These are phyloP conservation scores for Triplophysa yarkandensis DNA, from an alignment of 2,797 vertebrate species.

Conservation along the genomic window DNA sequence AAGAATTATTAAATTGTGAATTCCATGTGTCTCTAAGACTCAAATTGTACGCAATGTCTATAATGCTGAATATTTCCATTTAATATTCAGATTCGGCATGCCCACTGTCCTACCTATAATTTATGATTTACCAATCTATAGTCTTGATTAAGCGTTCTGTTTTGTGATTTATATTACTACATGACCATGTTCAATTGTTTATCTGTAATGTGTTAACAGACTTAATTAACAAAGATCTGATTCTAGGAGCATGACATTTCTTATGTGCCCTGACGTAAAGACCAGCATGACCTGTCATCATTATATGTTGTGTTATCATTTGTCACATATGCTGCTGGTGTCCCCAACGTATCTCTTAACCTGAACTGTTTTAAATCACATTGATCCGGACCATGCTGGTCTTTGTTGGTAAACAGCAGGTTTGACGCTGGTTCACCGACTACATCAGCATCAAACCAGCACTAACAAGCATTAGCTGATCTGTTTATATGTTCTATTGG, in stretches of 20 bases:
- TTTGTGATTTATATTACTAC: too few species aligned
- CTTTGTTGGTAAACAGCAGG: neutral
- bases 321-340: neutral
- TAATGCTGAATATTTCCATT: conserved; percentile 12
- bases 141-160: too few species aligned
- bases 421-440: neutral
- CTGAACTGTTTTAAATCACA: neutral
- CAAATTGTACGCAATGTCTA: conserved; percentile 11
- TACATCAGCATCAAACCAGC: neutral
- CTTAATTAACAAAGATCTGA: too few species aligned
- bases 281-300: neutral
- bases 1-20: too few species aligned
- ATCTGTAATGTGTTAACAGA: too few species aligned
- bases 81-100: neutral
- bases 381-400: neutral
- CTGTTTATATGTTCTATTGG: neutral
- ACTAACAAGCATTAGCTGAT: neutral
- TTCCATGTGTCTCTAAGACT: neutral
- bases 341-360: neutral
- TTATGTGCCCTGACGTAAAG: neutral
- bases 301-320: neutral
- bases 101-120: neutral
- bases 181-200: too few species aligned
- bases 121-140: too few species aligned
- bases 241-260: neutral